Evolutionary conservation across 2,888 invertebrate genomes (phyloP).

Genomic region (Nasonia oneida): DNA sequence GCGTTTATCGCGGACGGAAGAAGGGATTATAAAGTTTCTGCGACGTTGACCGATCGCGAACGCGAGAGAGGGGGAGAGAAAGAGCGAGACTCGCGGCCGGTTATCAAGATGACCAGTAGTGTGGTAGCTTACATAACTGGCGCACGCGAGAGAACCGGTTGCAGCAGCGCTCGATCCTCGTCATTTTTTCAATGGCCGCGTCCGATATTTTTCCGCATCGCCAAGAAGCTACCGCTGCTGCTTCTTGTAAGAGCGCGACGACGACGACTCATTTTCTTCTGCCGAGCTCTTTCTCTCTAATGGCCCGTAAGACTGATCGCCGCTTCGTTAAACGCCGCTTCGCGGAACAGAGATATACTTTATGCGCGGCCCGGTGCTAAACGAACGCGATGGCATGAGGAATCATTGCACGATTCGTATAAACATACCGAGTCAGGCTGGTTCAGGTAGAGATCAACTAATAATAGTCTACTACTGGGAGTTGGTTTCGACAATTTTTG

Average conservation of each 20-base stretch:
- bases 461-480: neutral
- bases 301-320: neutral
- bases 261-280: conserved; percentile 40
- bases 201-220: conserved; percentile 30
- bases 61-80: neutral
- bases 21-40: conserved; percentile 44
- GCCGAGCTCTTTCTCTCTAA: conserved; percentile 29
- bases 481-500: neutral
- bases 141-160: conserved; percentile 40
- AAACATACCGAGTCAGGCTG: neutral
- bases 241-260: neutral
- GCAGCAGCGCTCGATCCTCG: conserved; percentile 3
- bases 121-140: conserved; percentile 45
- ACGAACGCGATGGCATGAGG: conserved; percentile 12
- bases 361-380: conserved; percentile 13
- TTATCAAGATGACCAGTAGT: conserved; percentile 44
- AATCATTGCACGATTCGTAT: conserved; percentile 10
- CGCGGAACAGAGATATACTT: conserved; percentile 33
- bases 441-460: neutral
- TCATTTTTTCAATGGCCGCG: conserved; percentile 39
- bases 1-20: conserved; percentile 38
- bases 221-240: neutral
- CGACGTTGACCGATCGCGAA: conserved; percentile 55
- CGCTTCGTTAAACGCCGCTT: conserved; percentile 37
- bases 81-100: neutral